Evolutionary conservation across 2,113 vertebrate species (phyloP).

Genomic region (Geothlypis trichas): DNA sequence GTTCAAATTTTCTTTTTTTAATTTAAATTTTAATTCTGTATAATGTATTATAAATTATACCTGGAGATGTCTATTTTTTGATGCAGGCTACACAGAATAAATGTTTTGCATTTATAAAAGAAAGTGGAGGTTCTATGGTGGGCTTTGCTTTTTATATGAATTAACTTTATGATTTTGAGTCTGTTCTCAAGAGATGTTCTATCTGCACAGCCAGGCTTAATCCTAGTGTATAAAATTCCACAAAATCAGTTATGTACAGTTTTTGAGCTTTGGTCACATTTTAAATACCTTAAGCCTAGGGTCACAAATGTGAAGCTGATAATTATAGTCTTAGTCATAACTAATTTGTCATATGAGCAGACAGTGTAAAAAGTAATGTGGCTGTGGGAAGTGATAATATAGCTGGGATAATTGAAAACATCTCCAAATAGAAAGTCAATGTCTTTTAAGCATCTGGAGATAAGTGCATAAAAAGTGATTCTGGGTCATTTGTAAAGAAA

Average conservation of each 20-base stretch:
- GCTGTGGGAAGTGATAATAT: not conserved
- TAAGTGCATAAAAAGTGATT: not conserved
- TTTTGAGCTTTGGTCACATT: not conserved
- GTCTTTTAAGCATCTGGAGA: not conserved
- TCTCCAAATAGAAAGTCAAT: not conserved
- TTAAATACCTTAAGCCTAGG: not conserved
- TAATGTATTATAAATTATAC: not conserved
- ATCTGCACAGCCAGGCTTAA: not conserved
- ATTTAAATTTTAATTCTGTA: not conserved
- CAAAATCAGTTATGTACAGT: not conserved
- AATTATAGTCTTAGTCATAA: not conserved
- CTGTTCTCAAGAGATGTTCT: not conserved
- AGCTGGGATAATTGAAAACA: not conserved
- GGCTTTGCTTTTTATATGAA: not conserved
- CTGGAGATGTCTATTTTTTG: not conserved
- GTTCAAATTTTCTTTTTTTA: not conserved
- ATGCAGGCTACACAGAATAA: not conserved
- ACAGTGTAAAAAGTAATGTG: not conserved
- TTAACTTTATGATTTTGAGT: not conserved
- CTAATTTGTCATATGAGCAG: not conserved
- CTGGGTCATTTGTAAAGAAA: not conserved
- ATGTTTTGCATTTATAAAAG: not conserved
- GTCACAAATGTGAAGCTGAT: not conserved
- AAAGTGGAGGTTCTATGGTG: not conserved
- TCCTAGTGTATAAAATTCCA: not conserved